phyloP scores from a whole-genome alignment of 2,888 invertebrate genomes.

The Saturnia japonica region DNA sequence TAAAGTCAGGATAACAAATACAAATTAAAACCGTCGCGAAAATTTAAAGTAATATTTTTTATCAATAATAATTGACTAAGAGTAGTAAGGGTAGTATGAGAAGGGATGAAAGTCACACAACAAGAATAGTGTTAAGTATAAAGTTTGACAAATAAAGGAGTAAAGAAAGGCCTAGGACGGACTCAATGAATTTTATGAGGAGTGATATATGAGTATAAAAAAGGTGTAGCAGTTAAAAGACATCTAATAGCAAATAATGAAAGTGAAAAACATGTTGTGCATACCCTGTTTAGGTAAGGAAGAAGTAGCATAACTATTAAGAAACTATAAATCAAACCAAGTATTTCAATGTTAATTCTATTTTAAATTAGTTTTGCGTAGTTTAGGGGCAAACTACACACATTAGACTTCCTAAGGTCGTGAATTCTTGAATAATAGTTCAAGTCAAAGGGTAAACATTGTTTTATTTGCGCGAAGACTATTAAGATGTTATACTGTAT shows the following conservation, averaged over 20 bases:
- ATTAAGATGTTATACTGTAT: not conserved
- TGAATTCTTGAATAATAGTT: not conserved
- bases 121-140: no score
- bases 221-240: no score
- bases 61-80: no score
- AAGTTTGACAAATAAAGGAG: no score
- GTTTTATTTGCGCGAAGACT: not conserved
- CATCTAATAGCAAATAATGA: no score
- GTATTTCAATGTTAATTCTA: not conserved
- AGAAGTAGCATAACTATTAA: not conserved
- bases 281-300: no score
- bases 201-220: no score
- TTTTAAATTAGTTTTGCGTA: not conserved
- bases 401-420: slow-evolving; percentile 2
- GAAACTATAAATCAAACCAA: not conserved
- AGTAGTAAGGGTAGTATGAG: no score
- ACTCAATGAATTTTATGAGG: no score
- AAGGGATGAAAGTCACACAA: no score
- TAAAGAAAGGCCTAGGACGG: no score
- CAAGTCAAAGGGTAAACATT: not conserved
- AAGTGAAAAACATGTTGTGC: no score
- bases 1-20: not conserved
- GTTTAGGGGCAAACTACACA: not conserved
- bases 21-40: not conserved
- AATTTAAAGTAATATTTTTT: not conserved